Conservation (phyloP, 2,113 vertebrate species). For the Calyptomena viridis region DNA sequence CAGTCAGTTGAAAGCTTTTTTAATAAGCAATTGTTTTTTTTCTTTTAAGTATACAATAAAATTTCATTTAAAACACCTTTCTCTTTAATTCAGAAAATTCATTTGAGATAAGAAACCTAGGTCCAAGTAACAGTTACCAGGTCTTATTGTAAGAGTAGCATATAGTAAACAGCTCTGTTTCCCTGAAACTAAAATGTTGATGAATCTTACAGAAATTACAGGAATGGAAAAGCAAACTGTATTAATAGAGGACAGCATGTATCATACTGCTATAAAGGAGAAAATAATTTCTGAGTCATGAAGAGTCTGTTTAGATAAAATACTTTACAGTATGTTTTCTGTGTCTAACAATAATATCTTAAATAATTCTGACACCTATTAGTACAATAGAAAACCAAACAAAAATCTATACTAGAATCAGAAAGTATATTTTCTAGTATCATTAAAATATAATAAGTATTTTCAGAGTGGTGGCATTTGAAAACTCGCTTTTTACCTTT, state of each 20-base stretch:
- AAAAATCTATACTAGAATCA: neutral
- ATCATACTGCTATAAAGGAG: neutral
- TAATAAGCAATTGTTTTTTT: neutral
- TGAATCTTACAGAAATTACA: neutral
- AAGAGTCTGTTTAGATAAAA: neutral
- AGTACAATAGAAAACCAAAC: neutral
- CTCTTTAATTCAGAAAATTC: neutral
- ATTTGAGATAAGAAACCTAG: neutral
- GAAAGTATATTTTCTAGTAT: neutral
- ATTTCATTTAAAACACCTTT: conserved; percentile 4
- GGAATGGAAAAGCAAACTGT: neutral
- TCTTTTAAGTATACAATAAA: neutral
- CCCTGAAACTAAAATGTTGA: neutral
- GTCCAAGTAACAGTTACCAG: neutral
- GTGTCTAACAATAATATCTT: neutral
- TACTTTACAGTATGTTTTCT: neutral
- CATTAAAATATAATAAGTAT: neutral
- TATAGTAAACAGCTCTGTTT: neutral
- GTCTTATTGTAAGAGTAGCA: neutral
- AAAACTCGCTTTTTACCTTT: neutral
- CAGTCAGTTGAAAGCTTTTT: neutral
- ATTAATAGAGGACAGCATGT: neutral
- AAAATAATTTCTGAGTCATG: neutral
- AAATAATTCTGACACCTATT: neutral
- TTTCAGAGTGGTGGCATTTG: neutral